These are phyloP conservation scores for Rhingia campestris DNA, from an alignment of 2,888 invertebrate species.

Conservation along the genomic window DNA sequence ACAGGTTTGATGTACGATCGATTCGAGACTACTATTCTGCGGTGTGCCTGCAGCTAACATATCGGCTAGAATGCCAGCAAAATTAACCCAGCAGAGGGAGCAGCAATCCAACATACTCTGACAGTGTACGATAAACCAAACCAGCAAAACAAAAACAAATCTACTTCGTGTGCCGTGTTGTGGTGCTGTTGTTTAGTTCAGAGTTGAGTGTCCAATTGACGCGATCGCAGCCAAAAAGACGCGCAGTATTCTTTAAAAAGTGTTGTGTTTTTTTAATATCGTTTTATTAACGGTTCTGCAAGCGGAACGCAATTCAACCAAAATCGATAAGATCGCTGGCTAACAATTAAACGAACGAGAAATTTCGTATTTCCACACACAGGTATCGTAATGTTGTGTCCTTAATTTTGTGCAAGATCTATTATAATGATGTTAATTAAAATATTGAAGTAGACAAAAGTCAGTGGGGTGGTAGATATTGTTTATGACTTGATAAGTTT, in stretches of 20 bases:
- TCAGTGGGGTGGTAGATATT: constrained; percentile 12
- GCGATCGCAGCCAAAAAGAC: constrained; percentile 49
- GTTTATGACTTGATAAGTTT: constrained; percentile 18
- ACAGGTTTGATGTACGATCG: constrained; percentile 46
- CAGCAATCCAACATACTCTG: constrained; percentile 30
- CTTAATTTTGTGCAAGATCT: constrained; percentile 48
- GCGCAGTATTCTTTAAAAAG: constrained; percentile 14
- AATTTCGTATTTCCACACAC: not conserved
- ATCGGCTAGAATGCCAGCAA: constrained; percentile 13
- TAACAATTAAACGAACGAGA: not conserved
- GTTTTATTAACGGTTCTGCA: constrained; percentile 33
- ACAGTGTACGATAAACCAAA: constrained; percentile 35
- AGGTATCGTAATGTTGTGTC: constrained; percentile 49
- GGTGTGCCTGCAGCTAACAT: constrained; percentile 27
- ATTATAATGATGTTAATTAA: constrained; percentile 36
- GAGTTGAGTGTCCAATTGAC: constrained; percentile 60
- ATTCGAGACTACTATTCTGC: constrained; percentile 8
- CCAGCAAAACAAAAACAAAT: constrained; percentile 18
- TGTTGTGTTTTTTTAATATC: not conserved
- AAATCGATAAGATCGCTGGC: not conserved
- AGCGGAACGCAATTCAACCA: not conserved
- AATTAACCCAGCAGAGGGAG: constrained; percentile 48
- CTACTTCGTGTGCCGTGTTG: constrained; percentile 46
- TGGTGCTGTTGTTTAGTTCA: constrained; percentile 50
- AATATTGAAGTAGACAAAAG: constrained; percentile 6